phyloP scores from a whole-genome alignment of 2,113 vertebrate genomes.

The Loxodonta africana region DNA sequence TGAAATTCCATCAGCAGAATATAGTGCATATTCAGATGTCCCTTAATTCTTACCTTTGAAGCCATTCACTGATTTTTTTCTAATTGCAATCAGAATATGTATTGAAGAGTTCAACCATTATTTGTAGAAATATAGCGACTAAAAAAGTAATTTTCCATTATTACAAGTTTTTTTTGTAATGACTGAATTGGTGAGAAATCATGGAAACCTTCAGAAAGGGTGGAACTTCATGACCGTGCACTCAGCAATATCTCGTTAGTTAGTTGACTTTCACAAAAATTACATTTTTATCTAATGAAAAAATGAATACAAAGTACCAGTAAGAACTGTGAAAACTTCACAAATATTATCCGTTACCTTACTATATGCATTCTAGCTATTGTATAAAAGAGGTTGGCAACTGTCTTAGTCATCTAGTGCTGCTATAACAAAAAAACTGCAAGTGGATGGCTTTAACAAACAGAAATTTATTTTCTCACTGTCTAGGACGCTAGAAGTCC shows the following conservation, averaged over 20 bases:
- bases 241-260: background rate
- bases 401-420: too few relatives aligned
- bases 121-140: background rate
- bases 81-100: background rate
- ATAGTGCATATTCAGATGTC: background rate
- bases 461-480: too few relatives aligned
- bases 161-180: background rate
- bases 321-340: background rate
- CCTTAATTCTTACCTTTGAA: background rate
- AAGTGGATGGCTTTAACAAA: too few relatives aligned
- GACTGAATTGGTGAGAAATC: background rate
- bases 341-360: background rate
- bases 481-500: too few relatives aligned
- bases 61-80: background rate
- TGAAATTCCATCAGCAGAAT: background rate
- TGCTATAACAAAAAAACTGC: too few relatives aligned
- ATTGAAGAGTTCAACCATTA: background rate
- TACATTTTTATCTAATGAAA: background rate
- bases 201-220: background rate
- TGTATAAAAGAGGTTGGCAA: background rate
- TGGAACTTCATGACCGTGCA: background rate
- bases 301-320: background rate
- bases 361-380: background rate
- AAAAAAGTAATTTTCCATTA: background rate
- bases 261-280: background rate